Evolutionary conservation across 2,888 invertebrate species (phyloP), one percentile per base, ranked within the genome.

Genomic region (Psylliodes chrysocephalus): DNA sequence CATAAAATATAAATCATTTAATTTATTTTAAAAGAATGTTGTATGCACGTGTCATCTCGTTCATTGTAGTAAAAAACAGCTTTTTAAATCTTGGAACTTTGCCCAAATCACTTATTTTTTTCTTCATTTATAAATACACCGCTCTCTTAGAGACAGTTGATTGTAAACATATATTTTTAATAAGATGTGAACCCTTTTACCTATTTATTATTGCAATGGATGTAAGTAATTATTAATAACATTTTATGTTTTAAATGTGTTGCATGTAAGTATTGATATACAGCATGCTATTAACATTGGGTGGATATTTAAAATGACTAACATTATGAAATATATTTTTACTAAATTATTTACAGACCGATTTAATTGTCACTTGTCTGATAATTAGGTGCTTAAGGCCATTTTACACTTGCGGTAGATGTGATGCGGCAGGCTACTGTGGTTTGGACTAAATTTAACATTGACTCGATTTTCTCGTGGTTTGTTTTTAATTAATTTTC

Each of bases 81-180:
- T 47, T n/a, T 15, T 35, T 8, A n/a, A 55, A 14, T 49, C 47
- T 73, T 70, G 73, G 70, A 70, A 55, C 60, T 54, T 60, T 70
- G 69, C 68, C 70, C 69, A 53, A 61, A 69, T 47, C 30, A 60
- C 55, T 35, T 62, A 52, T 40, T 62, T 60, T 56, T 60, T 54
- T 28, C 40, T 68, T 55, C 56, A 66, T 64, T 60, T 59, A 53
- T 56, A 63, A 59, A 53, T 53, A 51, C 49, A 33, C n/a, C 19
- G 12, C 46, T 46, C 46, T 53, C 28, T 22, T 40, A 3, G 18
- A 30, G 44, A 14, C 14, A 19, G 7, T 60, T 18, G 35, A 22
- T 46, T 49, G 42, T 54, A 22, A 53, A n/a, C 19, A 35, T 46
- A 10, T 40, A 35, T 33, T 54, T 40, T 56, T 18, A 25, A 40